Evolutionary conservation across 2,888 invertebrate genomes (phyloP), one percentile per base, ranked within the genome.

Genomic region (Stenodera caucasica): DNA sequence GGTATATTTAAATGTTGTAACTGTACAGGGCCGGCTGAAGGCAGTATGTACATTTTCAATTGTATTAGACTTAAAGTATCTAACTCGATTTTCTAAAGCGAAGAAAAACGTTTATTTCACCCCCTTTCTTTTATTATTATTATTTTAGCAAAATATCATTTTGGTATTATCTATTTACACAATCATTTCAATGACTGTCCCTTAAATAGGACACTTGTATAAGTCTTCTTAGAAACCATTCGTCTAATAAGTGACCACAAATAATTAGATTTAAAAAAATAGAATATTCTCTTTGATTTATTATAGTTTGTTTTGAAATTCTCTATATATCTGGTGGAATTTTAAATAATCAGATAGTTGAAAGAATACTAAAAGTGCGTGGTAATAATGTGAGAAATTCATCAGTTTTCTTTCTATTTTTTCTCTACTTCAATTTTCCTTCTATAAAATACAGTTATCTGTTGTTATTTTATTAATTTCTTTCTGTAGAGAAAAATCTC

Each of bases 391-490:
- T 56, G 56, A 30, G 58, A 58, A 32, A 11, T 49, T 40, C n/a
- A 32, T 52, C 52, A 45, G 37, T 60, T 56, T 52, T 56, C 33
- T 60, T 60, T 54, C 54, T 33, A 37, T 53, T 32, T 37, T 8
- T 51, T 5, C 7, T 5, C 3, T 26, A 26, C n/a, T n/a, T n/a
- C n/a, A n/a, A n/a, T n/a, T n/a, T n/a, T n/a, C n/a, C n/a, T n/a
- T n/a, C n/a, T n/a, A n/a, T n/a, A n/a, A n/a, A n/a, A n/a, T 45
- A 45, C 45, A 45, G 45, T 45, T 45, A 37, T 15, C 37, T 37
- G 33, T 51, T 55, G 37, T 30, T 23, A 18, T 21, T 54, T 33
- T 40, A 14, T 26, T n/a, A 26, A 45, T 23, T 40, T 55, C 9
- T 21, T 49, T 11, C n/a, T 15, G 12, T 59, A n/a, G 6, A 29